Conservation (phyloP, 1,140 invertebrate species). For the Kradibia gibbosae region DNA sequence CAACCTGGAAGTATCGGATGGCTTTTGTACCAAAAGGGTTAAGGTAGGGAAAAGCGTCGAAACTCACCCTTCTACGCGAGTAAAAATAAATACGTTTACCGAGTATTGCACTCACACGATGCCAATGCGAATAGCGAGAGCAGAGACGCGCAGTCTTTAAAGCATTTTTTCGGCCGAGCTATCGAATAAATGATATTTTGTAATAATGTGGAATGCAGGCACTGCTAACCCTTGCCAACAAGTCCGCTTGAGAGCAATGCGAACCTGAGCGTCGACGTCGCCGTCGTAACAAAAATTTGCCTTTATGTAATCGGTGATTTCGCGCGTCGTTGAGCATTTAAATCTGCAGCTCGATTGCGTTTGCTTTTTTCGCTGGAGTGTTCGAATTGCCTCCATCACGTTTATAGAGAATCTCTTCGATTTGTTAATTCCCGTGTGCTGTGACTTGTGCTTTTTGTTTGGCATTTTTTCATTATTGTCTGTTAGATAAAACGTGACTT, state of each 20-base stretch:
- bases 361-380: constrained; percentile 45
- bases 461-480: background rate
- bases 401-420: constrained; percentile 57
- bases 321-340: constrained; percentile 32
- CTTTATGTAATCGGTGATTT: constrained; percentile 57
- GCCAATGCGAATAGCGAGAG: too few relatives aligned
- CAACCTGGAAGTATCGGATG: constrained; percentile 47
- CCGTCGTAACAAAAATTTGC: constrained; percentile 56
- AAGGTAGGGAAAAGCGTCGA: too few relatives aligned
- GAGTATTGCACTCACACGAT: too few relatives aligned
- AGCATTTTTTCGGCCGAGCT: too few relatives aligned
- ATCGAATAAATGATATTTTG: too few relatives aligned
- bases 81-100: too few relatives aligned
- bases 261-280: constrained; percentile 61
- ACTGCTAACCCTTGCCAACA: constrained; percentile 60
- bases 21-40: too few relatives aligned
- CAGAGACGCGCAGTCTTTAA: too few relatives aligned
- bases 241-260: constrained; percentile 55
- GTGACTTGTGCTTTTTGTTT: background rate
- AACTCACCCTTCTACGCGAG: too few relatives aligned
- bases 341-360: background rate
- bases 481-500: background rate
- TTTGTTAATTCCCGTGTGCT: constrained; percentile 34
- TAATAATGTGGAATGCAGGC: too few relatives aligned
- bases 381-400: constrained; percentile 60